These are phyloP conservation scores for Neosilurus hyrtlii DNA, from an alignment of 2,797 vertebrate genomes.

Conservation along the genomic window DNA sequence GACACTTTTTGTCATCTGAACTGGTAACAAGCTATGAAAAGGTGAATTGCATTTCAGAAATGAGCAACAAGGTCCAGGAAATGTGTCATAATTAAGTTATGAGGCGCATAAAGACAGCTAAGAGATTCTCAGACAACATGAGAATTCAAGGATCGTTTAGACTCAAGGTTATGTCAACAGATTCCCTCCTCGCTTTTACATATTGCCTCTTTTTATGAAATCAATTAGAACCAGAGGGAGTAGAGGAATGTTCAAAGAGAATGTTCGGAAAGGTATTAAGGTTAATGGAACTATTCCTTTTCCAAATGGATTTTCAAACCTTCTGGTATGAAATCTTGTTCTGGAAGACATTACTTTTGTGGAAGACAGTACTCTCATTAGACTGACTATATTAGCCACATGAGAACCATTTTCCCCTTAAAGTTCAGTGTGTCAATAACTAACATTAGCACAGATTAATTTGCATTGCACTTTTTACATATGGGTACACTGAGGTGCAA, in stretches of 20 bases:
- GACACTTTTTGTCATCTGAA: slow-evolving; percentile 39
- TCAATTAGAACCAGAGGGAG: slow-evolving; percentile 59
- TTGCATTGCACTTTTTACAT: slow-evolving; percentile 9
- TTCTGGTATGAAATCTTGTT: slow-evolving; percentile 59
- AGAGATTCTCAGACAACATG: slow-evolving; percentile 58
- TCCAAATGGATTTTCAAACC: slow-evolving; percentile 59
- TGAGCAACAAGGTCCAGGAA: slow-evolving; percentile 52
- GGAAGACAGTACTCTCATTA: slow-evolving; percentile 53
- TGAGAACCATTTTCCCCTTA: slow-evolving; percentile 37
- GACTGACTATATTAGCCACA: slow-evolving; percentile 53
- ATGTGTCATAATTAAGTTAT: slow-evolving; percentile 59
- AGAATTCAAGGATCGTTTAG: slow-evolving; percentile 59
- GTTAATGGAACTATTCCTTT: slow-evolving; percentile 60
- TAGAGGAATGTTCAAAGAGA: slow-evolving; percentile 59
- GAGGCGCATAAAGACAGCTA: slow-evolving; percentile 57
- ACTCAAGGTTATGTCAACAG: slow-evolving; percentile 59
- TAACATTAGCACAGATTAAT: slow-evolving; percentile 32
- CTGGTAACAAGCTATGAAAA: slow-evolving; percentile 49
- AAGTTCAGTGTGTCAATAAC: slow-evolving; percentile 49
- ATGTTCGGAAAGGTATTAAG: slow-evolving; percentile 59
- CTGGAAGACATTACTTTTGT: slow-evolving; percentile 57
- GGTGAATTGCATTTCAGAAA: slow-evolving; percentile 51
- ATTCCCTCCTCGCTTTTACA: slow-evolving; percentile 57
- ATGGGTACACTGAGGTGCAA: slow-evolving; percentile 28
- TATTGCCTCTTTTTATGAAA: slow-evolving; percentile 58